These are phyloP conservation scores for Pachyramphus minor DNA, from an alignment of 2,113 vertebrate genomes.

Conservation along the genomic window DNA sequence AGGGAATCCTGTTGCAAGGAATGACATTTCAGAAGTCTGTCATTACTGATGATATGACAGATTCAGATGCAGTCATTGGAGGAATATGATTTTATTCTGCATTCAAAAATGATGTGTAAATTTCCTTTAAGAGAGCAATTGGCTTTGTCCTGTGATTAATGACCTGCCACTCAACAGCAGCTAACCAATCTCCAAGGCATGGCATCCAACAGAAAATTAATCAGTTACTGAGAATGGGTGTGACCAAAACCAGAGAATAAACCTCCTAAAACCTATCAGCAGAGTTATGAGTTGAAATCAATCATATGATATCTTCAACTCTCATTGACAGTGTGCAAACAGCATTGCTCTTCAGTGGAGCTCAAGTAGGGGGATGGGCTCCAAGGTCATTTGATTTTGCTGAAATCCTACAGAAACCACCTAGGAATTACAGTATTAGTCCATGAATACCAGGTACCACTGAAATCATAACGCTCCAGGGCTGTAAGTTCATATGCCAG, in stretches of 20 bases:
- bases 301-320: neutral
- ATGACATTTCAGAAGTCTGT: neutral
- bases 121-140: slow-evolving; percentile 11
- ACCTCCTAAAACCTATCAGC: neutral
- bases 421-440: neutral
- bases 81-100: neutral
- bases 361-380: neutral
- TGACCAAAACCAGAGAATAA: neutral
- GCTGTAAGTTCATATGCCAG: neutral
- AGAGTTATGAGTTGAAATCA: neutral
- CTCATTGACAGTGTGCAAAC: neutral
- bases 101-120: neutral
- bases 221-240: neutral
- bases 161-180: slow-evolving; percentile 18
- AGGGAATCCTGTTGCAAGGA: neutral
- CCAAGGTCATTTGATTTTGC: neutral
- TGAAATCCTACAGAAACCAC: neutral
- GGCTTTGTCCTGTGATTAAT: slow-evolving; percentile 47
- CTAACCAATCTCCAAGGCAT: neutral
- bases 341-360: neutral
- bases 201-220: neutral
- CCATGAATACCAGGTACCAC: neutral
- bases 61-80: neutral
- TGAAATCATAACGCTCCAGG: neutral
- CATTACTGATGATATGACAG: neutral